Evolutionary conservation across 1,140 invertebrate species (phyloP).

Genomic region (Drosophila kohkoa): DNA sequence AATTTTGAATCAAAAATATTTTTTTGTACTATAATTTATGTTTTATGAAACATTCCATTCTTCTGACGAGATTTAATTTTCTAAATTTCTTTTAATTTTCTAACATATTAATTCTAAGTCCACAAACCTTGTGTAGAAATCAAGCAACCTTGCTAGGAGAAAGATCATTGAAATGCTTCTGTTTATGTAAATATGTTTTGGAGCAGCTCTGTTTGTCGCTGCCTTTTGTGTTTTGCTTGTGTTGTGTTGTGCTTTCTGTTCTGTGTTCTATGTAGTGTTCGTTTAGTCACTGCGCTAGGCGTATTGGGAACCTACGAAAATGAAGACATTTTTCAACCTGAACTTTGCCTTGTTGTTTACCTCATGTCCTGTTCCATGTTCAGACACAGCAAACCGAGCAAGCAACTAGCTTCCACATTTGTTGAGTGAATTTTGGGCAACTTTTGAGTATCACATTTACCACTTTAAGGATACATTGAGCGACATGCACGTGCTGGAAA

Average conservation of each 20-base stretch:
- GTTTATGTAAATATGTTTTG: conserved; percentile 75
- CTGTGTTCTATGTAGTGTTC: conserved; percentile 32
- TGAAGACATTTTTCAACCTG: conserved; percentile 66
- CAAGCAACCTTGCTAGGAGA: not conserved
- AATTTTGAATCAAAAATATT: too few relatives aligned
- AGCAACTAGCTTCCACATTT: not conserved
- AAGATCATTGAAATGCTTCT: conserved; percentile 50
- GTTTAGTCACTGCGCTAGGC: conserved; percentile 63
- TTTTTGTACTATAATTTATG: too few relatives aligned
- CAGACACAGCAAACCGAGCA: not conserved
- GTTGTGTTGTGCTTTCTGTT: conserved; percentile 16
- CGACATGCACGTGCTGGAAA: conserved; percentile 40
- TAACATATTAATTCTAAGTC: too few relatives aligned
- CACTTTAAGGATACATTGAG: conserved; percentile 56
- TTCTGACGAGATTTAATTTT: too few relatives aligned
- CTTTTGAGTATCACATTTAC: conserved; percentile 46
- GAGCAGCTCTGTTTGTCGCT: conserved; percentile 46
- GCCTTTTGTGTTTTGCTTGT: conserved; percentile 37
- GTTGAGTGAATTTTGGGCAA: conserved; percentile 33
- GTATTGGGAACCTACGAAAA: conserved; percentile 50
- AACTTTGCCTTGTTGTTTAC: conserved; percentile 68
- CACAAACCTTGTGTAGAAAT: not conserved
- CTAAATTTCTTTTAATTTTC: too few relatives aligned
- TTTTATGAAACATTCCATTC: too few relatives aligned
- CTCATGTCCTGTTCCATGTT: conserved; percentile 4